A percentile compares a stretch with the other conserved stretches of the same genome.
phyloP scores from a whole-genome alignment of 2,113 vertebrate species.

The Upupa epops region DNA sequence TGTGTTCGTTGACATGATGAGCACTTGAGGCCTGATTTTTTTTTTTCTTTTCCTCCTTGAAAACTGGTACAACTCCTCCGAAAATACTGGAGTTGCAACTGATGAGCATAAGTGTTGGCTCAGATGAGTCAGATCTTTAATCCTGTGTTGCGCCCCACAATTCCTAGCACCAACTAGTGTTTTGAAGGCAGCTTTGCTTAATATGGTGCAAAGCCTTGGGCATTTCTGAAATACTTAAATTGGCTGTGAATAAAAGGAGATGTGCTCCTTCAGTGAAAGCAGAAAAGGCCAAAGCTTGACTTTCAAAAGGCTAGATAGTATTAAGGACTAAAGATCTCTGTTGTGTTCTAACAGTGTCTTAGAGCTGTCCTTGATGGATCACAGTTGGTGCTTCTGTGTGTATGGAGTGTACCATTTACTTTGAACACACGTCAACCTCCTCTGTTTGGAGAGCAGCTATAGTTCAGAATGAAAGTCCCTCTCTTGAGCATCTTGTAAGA shows the following conservation, averaged over 20 bases:
- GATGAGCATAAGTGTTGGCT: constrained; percentile 26
- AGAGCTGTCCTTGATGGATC: background rate
- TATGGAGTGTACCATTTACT: background rate
- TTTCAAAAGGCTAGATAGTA: background rate
- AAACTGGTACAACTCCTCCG: constrained; percentile 27
- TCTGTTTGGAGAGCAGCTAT: background rate
- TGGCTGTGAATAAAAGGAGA: background rate
- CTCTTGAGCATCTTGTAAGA: background rate
- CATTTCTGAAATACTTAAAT: background rate
- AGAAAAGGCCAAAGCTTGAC: background rate
- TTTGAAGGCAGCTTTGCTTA: constrained; percentile 28
- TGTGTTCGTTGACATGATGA: constrained; percentile 54
- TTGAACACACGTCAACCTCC: accelerated
- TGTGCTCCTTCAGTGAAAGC: background rate
- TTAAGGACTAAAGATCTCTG: background rate
- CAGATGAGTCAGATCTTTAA: constrained; percentile 54
- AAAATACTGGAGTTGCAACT: constrained; percentile 37
- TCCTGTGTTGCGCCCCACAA: constrained; percentile 16
- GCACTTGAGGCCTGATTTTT: constrained; percentile 38
- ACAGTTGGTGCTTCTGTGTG: background rate
- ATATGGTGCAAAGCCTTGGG: constrained; percentile 2
- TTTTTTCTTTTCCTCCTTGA: background rate
- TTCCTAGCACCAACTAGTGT: constrained; percentile 20
- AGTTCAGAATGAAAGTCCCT: background rate
- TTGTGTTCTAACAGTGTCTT: background rate